Conservation (phyloP, 2,113 vertebrate species). For the Geococcyx californianus region DNA sequence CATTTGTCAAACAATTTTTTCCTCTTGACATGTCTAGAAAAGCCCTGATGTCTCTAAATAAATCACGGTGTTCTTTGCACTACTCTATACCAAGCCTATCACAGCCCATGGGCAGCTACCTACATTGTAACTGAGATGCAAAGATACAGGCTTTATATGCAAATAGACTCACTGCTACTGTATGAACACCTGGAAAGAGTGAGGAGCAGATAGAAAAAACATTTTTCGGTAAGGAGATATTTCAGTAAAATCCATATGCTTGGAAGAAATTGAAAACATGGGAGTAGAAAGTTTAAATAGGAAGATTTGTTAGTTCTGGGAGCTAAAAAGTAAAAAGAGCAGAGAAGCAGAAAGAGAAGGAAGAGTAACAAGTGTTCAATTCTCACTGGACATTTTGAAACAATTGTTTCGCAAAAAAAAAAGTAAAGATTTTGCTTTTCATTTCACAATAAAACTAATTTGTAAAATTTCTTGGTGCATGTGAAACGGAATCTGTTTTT, state of each 20-base stretch:
- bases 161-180: background rate
- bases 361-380: background rate
- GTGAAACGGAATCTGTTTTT: background rate
- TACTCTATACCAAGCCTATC: background rate
- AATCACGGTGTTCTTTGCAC: background rate
- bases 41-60: background rate
- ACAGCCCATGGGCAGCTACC: background rate
- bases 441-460: background rate
- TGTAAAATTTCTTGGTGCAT: accelerated
- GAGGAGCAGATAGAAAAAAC: background rate
- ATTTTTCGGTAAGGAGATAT: background rate
- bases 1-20: conserved; percentile 67
- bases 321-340: background rate
- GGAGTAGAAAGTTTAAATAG: background rate
- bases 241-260: background rate
- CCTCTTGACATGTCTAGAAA: background rate
- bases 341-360: background rate
- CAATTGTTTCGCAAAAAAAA: background rate
- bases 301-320: background rate
- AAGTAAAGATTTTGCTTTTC: background rate
- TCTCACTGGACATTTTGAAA: background rate
- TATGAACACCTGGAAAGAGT: background rate
- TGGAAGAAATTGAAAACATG: background rate
- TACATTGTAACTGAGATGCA: background rate
- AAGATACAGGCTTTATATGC: background rate